These are phyloP conservation scores for Salpingus planirostris DNA, from an alignment of 2,888 invertebrate genomes.

Conservation along the genomic window DNA sequence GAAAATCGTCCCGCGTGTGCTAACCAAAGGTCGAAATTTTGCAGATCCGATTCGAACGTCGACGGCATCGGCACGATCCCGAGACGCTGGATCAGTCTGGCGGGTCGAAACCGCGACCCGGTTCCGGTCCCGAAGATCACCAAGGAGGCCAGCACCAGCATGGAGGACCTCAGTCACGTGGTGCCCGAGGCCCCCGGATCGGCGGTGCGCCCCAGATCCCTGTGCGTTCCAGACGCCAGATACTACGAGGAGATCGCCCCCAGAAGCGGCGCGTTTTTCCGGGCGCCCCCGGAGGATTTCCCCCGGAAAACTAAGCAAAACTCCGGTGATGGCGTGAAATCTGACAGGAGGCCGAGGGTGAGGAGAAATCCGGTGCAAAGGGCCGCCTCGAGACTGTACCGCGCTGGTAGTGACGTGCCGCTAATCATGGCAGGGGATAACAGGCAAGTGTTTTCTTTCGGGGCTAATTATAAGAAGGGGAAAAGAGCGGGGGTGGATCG, in stretches of 20 bases:
- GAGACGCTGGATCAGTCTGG: constrained; percentile 32
- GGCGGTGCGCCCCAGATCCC: constrained; percentile 42
- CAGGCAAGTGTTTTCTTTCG: no score
- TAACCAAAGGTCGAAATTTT: no score
- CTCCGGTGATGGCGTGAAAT: constrained; percentile 13
- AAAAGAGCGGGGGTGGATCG: no score
- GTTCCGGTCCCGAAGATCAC: constrained; percentile 32
- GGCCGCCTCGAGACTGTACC: constrained; percentile 61
- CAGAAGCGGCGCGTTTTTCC: background rate
- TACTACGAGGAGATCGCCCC: constrained; percentile 6
- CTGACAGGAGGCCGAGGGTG: constrained; percentile 28
- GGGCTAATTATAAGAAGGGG: background rate
- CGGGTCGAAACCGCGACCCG: constrained; percentile 17
- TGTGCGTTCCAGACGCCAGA: constrained; percentile 32
- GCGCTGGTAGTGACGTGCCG: constrained; percentile 45
- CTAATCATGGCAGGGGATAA: no score
- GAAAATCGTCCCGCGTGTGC: no score
- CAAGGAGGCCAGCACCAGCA: constrained; percentile 45
- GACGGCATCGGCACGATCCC: constrained; percentile 28
- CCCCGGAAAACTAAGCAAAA: background rate
- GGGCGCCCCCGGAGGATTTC: background rate
- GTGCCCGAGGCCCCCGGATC: constrained; percentile 43
- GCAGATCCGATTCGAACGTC: constrained; percentile 23
- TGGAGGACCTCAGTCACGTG: constrained; percentile 40
- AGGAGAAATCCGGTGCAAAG: constrained; percentile 61